Percentiles rank a stretch among this genome's conserved stretches.
These are phyloP conservation scores for Euphonia xanthogaster DNA, from an alignment of 2,797 vertebrate genomes.

Conservation along the genomic window DNA sequence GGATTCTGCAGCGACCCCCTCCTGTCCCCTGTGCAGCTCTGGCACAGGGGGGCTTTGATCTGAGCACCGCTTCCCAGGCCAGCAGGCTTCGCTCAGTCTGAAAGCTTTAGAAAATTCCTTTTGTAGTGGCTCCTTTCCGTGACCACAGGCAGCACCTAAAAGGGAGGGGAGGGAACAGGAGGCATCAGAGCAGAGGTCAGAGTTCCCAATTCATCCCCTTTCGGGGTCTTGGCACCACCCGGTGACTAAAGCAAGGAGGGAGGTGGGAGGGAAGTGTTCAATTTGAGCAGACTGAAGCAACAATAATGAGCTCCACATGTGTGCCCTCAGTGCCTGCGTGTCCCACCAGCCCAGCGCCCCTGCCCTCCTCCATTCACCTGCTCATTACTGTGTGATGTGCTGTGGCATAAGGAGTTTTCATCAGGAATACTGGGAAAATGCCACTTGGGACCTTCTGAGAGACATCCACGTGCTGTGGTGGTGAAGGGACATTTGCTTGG, in stretches of 20 bases:
- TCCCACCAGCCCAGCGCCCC: background rate
- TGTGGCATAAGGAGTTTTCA: background rate
- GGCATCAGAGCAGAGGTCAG: slow-evolving; percentile 28
- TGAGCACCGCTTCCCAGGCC: background rate
- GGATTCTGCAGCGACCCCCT: background rate
- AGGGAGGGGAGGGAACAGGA: slow-evolving; percentile 32
- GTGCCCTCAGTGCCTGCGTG: accelerated
- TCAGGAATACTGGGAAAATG: background rate
- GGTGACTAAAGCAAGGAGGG: slow-evolving; percentile 19
- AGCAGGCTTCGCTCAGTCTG: background rate
- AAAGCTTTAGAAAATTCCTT: slow-evolving; percentile 49
- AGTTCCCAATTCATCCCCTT: slow-evolving; percentile 36
- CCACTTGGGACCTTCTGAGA: background rate
- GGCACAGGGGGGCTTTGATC: slow-evolving; percentile 23
- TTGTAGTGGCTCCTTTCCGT: slow-evolving; percentile 33
- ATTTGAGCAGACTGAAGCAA: background rate
- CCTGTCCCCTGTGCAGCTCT: background rate
- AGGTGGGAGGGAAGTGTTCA: slow-evolving; percentile 35
- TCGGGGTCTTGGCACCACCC: background rate
- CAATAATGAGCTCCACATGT: slow-evolving; percentile 10
- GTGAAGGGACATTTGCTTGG: background rate
- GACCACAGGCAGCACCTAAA: slow-evolving; percentile 41
- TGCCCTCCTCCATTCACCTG: background rate
- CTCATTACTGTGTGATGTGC: background rate
- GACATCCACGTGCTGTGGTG: accelerated